Percentiles rank a stretch among this genome's conserved stretches.
phyloP scores from a whole-genome alignment of 1,140 invertebrate genomes.

The Cardiocondyla obscurior region DNA sequence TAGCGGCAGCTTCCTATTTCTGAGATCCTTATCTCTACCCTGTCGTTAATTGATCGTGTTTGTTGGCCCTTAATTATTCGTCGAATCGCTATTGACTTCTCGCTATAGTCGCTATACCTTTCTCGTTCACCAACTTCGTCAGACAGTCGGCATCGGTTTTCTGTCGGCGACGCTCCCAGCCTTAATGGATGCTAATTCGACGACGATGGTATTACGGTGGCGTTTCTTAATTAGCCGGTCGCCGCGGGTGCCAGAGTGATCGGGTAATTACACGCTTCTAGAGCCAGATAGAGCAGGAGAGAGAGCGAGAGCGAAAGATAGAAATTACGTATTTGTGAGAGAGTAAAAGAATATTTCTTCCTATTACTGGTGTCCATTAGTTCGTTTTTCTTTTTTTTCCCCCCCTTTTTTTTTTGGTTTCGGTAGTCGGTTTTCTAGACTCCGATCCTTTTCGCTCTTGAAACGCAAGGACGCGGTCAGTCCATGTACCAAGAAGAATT shows the following conservation, averaged over 20 bases:
- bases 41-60: constrained; percentile 69
- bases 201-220: constrained; percentile 70
- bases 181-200: constrained; percentile 75
- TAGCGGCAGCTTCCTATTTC: constrained; percentile 57
- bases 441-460: background rate
- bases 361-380: background rate
- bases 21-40: constrained; percentile 54
- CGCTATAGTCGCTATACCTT: background rate
- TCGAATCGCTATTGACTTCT: constrained; percentile 58
- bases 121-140: constrained; percentile 1
- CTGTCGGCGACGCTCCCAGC: constrained; percentile 58
- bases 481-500: background rate
- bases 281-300: constrained; percentile 21
- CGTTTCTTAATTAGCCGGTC: constrained; percentile 72
- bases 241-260: constrained; percentile 62
- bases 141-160: constrained; percentile 60
- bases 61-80: constrained; percentile 73
- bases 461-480: constrained; percentile 18
- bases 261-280: constrained; percentile 70
- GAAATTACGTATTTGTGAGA: background rate
- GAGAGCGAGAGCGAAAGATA: background rate
- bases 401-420: too few relatives aligned
- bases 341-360: constrained; percentile 20
- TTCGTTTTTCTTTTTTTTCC: too few relatives aligned
- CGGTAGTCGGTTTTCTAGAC: constrained; percentile 26